A percentile compares a stretch with the other conserved stretches of the same genome.
Conservation (phyloP, 2,888 invertebrate species). For the Uropetala carovei region DNA sequence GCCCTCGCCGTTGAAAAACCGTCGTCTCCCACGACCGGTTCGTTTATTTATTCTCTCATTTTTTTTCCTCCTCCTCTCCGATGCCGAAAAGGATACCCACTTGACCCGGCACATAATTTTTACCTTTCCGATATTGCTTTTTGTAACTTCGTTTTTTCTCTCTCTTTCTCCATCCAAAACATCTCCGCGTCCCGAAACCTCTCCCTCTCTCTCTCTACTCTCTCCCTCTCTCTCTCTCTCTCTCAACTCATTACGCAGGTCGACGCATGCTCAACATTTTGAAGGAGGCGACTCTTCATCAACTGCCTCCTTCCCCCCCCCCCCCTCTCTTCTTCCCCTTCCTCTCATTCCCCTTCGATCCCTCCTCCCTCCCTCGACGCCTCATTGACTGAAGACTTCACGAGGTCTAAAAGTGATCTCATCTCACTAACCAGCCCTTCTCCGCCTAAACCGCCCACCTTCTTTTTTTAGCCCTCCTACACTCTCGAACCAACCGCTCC, state of each 20-base stretch:
- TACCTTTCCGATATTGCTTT: constrained; percentile 60
- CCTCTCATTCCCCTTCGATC: not conserved
- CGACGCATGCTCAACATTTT: constrained; percentile 62
- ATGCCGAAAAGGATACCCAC: constrained; percentile 44
- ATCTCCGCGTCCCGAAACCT: not conserved
- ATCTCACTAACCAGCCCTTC: not conserved
- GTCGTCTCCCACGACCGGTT: constrained; percentile 44
- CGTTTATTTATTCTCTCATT: constrained; percentile 42
- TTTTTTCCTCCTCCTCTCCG: not conserved
- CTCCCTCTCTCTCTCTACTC: not conserved
- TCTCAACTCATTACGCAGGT: constrained; percentile 51
- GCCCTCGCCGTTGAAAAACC: not conserved
- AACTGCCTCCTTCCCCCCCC: constrained; percentile 29
- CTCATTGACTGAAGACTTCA: constrained; percentile 12
- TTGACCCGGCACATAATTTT: constrained; percentile 48
- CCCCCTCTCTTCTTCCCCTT: not conserved
- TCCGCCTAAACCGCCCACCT: not conserved
- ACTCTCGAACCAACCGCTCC: not conserved
- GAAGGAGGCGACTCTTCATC: constrained; percentile 59
- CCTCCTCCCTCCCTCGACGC: not conserved
- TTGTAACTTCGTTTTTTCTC: constrained; percentile 4
- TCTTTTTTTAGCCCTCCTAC: not conserved
- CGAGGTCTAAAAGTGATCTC: constrained; percentile 14
- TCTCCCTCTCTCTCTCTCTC: constrained; percentile 14
- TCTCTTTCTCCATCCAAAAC: not conserved